Conservation (phyloP, 2,797 vertebrate species). For the Pseudomugil gertrudae region DNA sequence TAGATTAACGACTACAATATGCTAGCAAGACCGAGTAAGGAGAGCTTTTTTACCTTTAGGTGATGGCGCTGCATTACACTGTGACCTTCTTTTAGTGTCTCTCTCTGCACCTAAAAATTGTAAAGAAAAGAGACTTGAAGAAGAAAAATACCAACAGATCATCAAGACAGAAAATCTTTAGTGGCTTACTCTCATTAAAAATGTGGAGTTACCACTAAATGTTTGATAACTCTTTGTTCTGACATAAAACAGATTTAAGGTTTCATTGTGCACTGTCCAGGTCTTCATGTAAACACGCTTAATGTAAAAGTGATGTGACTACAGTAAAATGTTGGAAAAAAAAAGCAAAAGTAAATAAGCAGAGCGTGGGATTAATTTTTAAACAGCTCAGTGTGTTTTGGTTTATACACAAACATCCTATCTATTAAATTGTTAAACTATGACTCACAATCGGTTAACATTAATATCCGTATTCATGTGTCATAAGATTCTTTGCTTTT, state of each 20-base stretch:
- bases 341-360: conserved; percentile 7
- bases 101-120: conserved; percentile 72
- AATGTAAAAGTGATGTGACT: neutral
- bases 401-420: conserved; percentile 4
- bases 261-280: conserved; percentile 10
- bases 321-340: conserved; percentile 15
- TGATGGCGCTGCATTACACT: conserved; percentile 53
- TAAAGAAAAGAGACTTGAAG: conserved; percentile 24
- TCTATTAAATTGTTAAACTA: conserved; percentile 24
- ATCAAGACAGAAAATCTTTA: neutral
- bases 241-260: conserved; percentile 1
- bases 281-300: conserved; percentile 1
- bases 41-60: conserved; percentile 73
- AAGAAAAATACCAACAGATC: neutral
- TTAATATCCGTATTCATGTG: conserved; percentile 15
- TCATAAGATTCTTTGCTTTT: conserved; percentile 15
- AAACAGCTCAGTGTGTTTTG: conserved; percentile 13
- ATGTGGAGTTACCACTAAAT: neutral
- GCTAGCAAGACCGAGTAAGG: conserved; percentile 29
- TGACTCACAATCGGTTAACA: conserved; percentile 7
- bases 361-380: conserved; percentile 2
- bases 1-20: conserved; percentile 61
- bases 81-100: conserved; percentile 47
- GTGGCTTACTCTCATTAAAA: conserved; percentile 5
- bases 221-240: neutral